Base-by-base conservation (phyloP, 2,113 vertebrate genomes). In the Microtus ochrogaster region DNA sequence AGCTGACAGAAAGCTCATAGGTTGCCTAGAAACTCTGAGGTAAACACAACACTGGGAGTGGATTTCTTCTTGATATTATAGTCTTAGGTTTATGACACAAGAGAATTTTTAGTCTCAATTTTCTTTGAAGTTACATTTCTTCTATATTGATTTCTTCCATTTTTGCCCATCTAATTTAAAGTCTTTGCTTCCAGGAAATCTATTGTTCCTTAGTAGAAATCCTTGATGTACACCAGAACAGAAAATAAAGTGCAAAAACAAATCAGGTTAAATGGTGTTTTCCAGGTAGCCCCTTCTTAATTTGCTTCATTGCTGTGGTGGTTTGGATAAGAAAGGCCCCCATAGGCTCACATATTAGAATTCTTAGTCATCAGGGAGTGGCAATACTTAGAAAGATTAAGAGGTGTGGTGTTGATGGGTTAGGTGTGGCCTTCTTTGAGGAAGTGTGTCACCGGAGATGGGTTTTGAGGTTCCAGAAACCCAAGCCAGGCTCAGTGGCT, bases 151-250 rank as follows among this genome's bases (percentile, higher is more conserved):
- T 85, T 91, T 88, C 61, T 76, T 76, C 1, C 47, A 12, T 44
- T 47, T 30, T 10, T 3, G 12, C 5, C 52, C 33, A 58, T 12
- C 4, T 90, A 61, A 66, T 58, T 13, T 91, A 76, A 90, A 28
- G 12, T 76, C 70, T 96, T 72, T 4, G 33, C 52, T 96, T 90
- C 82, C 28, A 93, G 88, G 55, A 94, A 94, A 81, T 81, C n/a
- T 95, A 78, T 94, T 85, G 12, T 94, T 79, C 68, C 41, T 49
- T 89, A 49, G 39, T 78, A 30, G 76, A 90, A 95, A 92, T 92
- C 30, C 14, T 97, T 90, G 14, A 68, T 55, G 66, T 12, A 5
- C 30, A 82, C 19, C 44, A 86, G 52, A 36, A 78, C 8, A 68
- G 52, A 94, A 39, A 68, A 84, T 52, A 90, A 44, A 82, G 44